These are phyloP conservation scores for Oxytorus armatus DNA, from an alignment of 2,888 invertebrate genomes.

Conservation along the genomic window DNA sequence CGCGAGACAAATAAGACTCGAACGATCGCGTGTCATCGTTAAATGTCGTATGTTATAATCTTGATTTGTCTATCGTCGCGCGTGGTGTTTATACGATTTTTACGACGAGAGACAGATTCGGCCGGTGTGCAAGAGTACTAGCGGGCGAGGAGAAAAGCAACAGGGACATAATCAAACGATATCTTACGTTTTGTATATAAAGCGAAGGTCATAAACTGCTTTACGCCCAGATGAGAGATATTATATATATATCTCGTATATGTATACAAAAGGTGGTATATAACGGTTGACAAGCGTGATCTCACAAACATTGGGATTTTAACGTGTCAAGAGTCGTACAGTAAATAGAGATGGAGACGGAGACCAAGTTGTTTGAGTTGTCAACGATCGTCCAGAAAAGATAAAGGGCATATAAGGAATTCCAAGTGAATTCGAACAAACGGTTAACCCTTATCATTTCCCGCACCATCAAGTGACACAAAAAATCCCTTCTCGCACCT, in stretches of 20 bases:
- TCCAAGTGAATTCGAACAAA: too few relatives aligned
- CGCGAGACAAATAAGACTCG: neutral
- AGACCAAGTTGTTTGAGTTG: neutral
- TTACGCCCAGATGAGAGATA: neutral
- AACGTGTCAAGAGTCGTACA: neutral
- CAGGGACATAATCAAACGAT: too few relatives aligned
- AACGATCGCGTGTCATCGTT: neutral
- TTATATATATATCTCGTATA: too few relatives aligned
- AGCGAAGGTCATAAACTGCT: neutral
- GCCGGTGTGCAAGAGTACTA: neutral
- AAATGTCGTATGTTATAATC: slow-evolving; percentile 1
- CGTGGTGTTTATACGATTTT: neutral
- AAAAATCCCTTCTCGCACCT: too few relatives aligned
- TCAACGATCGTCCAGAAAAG: neutral
- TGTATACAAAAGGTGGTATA: neutral
- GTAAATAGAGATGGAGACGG: neutral
- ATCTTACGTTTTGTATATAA: neutral
- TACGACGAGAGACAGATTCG: neutral
- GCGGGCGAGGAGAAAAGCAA: neutral
- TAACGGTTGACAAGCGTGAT: slow-evolving; percentile 20
- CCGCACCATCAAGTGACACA: too few relatives aligned
- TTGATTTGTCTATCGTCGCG: neutral
- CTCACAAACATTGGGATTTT: slow-evolving; percentile 11
- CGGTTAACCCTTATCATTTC: too few relatives aligned
- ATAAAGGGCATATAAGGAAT: neutral